These are phyloP conservation scores for Lordiphosa clarofinis DNA, from an alignment of 1,140 invertebrate genomes.

Conservation along the genomic window DNA sequence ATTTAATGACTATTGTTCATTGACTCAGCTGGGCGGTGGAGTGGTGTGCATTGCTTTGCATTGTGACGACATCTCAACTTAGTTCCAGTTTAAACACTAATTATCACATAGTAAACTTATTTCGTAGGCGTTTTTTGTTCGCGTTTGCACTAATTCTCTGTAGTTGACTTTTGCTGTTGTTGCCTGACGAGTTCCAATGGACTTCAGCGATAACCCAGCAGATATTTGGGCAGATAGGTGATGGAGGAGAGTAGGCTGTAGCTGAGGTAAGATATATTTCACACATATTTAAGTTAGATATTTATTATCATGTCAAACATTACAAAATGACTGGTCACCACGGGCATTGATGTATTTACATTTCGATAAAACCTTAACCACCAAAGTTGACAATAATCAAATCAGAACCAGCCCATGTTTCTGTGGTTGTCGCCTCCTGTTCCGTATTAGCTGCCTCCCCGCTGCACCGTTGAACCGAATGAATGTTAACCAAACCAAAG, in stretches of 20 bases:
- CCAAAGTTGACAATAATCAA: constrained; percentile 43
- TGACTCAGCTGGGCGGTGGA: constrained; percentile 44
- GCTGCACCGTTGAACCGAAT: constrained; percentile 21
- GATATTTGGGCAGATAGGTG: constrained; percentile 74
- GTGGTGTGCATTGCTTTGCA: constrained; percentile 12
- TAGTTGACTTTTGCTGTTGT: constrained; percentile 21
- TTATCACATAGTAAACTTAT: constrained; percentile 76
- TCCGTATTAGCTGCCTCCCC: constrained; percentile 19
- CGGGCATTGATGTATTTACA: constrained; percentile 38
- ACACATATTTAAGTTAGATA: background rate
- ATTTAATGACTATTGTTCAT: constrained; percentile 72
- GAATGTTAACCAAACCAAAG: constrained; percentile 35
- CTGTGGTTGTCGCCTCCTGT: background rate
- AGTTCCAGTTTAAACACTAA: constrained; percentile 54
- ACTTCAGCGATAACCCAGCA: constrained; percentile 66
- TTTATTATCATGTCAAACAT: constrained; percentile 33
- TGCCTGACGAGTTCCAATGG: background rate
- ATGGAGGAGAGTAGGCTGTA: constrained; percentile 76
- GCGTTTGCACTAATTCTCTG: constrained; percentile 47
- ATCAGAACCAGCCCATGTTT: constrained; percentile 27
- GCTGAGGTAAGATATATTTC: constrained; percentile 20
- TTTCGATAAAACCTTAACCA: constrained; percentile 44
- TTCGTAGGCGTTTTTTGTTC: constrained; percentile 33
- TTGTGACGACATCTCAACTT: constrained; percentile 16
- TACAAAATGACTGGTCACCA: constrained; percentile 26